phyloP scores from a whole-genome alignment of 2,797 vertebrate genomes.

The Ctenosaura bakeri region DNA sequence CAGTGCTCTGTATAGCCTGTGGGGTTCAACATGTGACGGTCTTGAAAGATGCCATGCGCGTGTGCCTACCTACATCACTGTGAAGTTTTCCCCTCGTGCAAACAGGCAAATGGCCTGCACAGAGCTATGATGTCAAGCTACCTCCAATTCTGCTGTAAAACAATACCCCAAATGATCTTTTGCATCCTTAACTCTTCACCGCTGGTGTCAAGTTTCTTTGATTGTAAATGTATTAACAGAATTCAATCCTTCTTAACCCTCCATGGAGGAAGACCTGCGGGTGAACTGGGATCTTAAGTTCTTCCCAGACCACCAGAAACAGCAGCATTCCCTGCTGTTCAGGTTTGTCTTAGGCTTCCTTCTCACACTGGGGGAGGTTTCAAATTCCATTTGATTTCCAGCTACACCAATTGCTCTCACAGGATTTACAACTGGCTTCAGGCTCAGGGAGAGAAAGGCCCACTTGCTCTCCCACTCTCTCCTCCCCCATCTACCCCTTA shows the following conservation, averaged over 20 bases:
- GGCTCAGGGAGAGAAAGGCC: not conserved
- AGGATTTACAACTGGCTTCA: not conserved
- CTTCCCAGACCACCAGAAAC: not conserved
- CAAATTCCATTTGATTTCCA: constrained; percentile 39
- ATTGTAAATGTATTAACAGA: not conserved
- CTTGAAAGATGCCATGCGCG: too few relatives aligned
- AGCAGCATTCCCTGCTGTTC: not conserved
- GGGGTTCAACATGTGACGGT: too few relatives aligned
- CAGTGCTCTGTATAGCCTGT: too few relatives aligned
- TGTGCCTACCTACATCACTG: too few relatives aligned
- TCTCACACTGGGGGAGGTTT: not conserved
- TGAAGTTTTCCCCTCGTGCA: too few relatives aligned
- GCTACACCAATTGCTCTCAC: constrained; percentile 18
- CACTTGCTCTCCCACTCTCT: not conserved
- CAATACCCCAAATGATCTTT: not conserved
- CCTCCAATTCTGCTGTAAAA: not conserved
- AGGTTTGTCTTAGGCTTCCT: not conserved
- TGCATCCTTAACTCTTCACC: not conserved
- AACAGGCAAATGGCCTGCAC: too few relatives aligned
- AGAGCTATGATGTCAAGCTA: constrained; percentile 42
- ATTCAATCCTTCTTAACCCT: not conserved
- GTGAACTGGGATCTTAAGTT: not conserved
- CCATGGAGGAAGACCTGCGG: constrained; percentile 2
- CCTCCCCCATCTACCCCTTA: constrained; percentile 11
- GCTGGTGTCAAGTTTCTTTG: not conserved